These are phyloP conservation scores for Brienomyrus brachyistius DNA, from an alignment of 2,113 vertebrate genomes.

Conservation along the genomic window DNA sequence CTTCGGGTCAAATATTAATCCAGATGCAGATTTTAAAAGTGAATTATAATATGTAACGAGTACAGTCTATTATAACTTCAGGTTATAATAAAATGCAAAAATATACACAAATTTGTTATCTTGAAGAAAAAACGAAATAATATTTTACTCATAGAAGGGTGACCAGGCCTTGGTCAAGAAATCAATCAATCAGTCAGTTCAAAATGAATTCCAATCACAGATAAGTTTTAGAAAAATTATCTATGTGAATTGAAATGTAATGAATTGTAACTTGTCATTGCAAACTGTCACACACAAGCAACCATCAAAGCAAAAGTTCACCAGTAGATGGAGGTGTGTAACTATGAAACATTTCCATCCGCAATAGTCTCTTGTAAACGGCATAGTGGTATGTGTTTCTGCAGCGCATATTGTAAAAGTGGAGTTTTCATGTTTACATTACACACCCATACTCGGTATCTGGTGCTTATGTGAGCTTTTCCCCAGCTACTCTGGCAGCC, in stretches of 20 bases:
- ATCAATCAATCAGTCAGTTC: background rate
- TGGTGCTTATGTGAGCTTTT: background rate
- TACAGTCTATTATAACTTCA: background rate
- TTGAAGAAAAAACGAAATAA: background rate
- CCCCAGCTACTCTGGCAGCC: background rate
- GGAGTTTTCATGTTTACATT: background rate
- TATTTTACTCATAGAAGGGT: background rate
- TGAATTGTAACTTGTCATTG: background rate
- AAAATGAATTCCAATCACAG: background rate
- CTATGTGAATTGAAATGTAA: background rate
- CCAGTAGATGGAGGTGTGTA: slow-evolving; percentile 21
- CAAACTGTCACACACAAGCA: background rate
- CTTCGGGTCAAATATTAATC: background rate
- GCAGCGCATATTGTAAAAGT: background rate
- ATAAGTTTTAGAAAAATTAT: background rate
- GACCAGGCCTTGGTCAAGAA: background rate
- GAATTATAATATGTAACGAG: background rate
- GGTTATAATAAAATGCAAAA: background rate
- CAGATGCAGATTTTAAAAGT: background rate
- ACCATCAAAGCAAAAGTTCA: background rate
- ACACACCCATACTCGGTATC: no score
- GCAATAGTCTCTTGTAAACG: background rate
- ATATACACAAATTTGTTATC: background rate
- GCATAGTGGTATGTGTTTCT: background rate
- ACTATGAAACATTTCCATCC: background rate